Evolutionary conservation across 2,113 vertebrate genomes (phyloP).

Genomic region (Prinia subflava): DNA sequence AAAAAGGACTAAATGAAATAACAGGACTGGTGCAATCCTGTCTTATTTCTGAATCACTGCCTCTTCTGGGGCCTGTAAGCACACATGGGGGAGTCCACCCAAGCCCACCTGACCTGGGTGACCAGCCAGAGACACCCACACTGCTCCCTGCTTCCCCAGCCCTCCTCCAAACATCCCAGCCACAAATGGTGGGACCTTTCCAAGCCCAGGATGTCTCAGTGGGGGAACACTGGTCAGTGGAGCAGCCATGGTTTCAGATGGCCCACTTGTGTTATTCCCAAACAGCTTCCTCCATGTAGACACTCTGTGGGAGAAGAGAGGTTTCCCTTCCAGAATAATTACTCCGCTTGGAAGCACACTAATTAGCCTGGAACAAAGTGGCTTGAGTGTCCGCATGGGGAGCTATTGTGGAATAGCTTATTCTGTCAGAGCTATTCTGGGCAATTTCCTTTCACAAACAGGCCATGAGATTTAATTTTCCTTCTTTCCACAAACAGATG

Average conservation of each 20-base stretch:
- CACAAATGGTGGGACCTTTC: not conserved
- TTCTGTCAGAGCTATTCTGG: constrained; percentile 58
- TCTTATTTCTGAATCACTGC: not conserved
- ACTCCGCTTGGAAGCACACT: constrained; percentile 54
- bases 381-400: constrained; percentile 24
- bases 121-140: not conserved
- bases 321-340: constrained; percentile 53
- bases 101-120: not conserved
- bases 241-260: not conserved
- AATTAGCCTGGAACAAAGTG: constrained; percentile 63
- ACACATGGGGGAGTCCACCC: not conserved
- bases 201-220: not conserved
- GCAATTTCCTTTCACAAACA: constrained; percentile 57
- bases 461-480: constrained; percentile 55
- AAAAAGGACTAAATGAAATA: not conserved
- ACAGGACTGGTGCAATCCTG: not conserved
- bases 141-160: not conserved
- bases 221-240: fast-evolving
- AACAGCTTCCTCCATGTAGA: not conserved
- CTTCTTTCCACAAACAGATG: constrained; percentile 18
- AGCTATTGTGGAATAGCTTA: constrained; percentile 59
- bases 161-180: not conserved
- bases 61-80: not conserved
- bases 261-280: not conserved
- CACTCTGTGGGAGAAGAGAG: constrained; percentile 12